A percentile compares a stretch with the other conserved stretches of the same genome.
Evolutionary conservation across 2,797 vertebrate species (phyloP).

Genomic region (Urophycis tenuis): DNA sequence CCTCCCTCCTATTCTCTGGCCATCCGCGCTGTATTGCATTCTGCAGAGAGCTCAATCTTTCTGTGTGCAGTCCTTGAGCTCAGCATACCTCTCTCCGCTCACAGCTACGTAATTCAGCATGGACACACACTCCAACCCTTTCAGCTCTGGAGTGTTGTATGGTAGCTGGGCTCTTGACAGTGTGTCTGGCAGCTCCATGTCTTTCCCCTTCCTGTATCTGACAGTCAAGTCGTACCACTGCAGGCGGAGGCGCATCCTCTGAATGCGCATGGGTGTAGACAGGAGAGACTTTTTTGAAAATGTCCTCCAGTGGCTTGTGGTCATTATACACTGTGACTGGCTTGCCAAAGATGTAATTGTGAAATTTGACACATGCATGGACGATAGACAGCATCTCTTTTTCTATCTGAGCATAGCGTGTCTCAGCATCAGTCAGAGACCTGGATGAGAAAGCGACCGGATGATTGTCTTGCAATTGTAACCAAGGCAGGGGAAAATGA

Average conservation of each 20-base stretch:
- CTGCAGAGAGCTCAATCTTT: slow-evolving; percentile 15
- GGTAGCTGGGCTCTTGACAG: slow-evolving; percentile 14
- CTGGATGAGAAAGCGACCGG: too few relatives aligned
- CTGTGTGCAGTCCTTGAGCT: slow-evolving; percentile 3
- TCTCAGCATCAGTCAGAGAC: too few relatives aligned
- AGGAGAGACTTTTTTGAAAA: slow-evolving; percentile 22
- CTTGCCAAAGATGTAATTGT: too few relatives aligned
- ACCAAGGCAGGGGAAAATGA: too few relatives aligned
- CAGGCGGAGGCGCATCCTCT: slow-evolving; percentile 21
- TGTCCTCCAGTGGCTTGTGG: slow-evolving; percentile 17
- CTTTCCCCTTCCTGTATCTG: slow-evolving; percentile 12
- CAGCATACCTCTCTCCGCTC: slow-evolving; percentile 13
- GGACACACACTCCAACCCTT: background rate
- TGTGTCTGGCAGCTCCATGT: slow-evolving; percentile 31
- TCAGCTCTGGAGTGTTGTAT: background rate
- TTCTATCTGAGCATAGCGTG: too few relatives aligned
- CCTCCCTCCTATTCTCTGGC: too few relatives aligned
- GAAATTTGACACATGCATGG: too few relatives aligned
- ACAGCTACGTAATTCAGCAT: slow-evolving; percentile 1
- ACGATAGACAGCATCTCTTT: slow-evolving; percentile 26
- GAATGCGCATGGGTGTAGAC: slow-evolving; percentile 22
- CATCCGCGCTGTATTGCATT: slow-evolving; percentile 8
- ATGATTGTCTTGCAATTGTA: too few relatives aligned
- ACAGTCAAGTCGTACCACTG: slow-evolving; percentile 7
- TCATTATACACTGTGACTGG: background rate